phyloP scores from a whole-genome alignment of 2,888 invertebrate genomes.

The Epinotia brunnichana region DNA sequence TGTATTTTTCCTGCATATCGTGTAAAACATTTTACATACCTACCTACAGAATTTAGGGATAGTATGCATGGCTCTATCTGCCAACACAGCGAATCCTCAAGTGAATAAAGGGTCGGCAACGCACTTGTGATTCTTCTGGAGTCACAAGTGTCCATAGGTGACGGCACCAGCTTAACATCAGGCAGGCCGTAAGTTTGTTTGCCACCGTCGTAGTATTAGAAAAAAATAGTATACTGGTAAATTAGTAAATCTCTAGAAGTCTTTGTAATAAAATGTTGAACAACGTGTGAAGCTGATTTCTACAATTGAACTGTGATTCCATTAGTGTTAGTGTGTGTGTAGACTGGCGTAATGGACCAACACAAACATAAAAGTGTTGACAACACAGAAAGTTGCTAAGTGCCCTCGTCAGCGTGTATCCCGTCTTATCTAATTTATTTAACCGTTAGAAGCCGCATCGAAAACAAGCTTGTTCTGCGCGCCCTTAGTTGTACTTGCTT shows the following conservation, averaged over 20 bases:
- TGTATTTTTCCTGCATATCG: too few species aligned
- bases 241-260: background rate
- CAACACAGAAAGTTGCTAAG: constrained; percentile 71
- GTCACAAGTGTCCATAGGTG: too few species aligned
- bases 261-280: background rate
- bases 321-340: constrained; percentile 41
- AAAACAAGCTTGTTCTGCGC: constrained; percentile 62
- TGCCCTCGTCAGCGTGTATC: constrained; percentile 66
- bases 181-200: too few species aligned
- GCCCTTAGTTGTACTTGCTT: constrained; percentile 36
- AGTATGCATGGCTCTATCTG: too few species aligned
- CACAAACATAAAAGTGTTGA: constrained; percentile 70
- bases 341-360: constrained; percentile 56
- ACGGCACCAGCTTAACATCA: too few species aligned
- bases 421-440: constrained; percentile 77
- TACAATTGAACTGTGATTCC: constrained; percentile 24
- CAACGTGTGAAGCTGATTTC: constrained; percentile 2
- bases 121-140: too few species aligned
- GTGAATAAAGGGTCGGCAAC: too few species aligned
- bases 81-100: too few species aligned
- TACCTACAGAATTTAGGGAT: too few species aligned
- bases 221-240: background rate
- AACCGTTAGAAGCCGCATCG: constrained; percentile 67
- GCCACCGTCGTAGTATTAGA: too few species aligned
- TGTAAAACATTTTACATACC: too few species aligned